phyloP scores from a whole-genome alignment of 2,888 invertebrate species.

The Luffia ferchaultella region DNA sequence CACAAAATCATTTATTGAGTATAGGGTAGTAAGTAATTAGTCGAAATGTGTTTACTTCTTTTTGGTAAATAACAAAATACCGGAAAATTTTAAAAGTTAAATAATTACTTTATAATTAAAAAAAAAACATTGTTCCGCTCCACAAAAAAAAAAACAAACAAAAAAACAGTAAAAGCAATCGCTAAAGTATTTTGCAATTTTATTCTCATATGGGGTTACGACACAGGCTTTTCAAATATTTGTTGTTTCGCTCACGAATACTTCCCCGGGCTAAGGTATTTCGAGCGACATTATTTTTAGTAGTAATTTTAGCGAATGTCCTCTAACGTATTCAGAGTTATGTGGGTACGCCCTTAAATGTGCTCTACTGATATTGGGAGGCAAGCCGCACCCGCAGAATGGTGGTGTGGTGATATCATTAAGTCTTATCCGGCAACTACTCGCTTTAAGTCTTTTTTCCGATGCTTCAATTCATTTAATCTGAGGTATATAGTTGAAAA shows the following conservation, averaged over 20 bases:
- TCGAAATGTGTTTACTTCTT: too few species aligned
- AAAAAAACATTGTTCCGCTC: too few species aligned
- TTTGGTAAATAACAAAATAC: too few species aligned
- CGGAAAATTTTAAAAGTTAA: too few species aligned
- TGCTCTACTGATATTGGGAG: conserved; percentile 56
- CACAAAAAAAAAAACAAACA: too few species aligned
- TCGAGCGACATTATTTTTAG: conserved; percentile 63
- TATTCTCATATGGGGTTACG: too few species aligned
- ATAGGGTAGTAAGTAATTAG: too few species aligned
- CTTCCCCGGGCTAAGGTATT: not conserved
- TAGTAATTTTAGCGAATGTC: conserved; percentile 64
- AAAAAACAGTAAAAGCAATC: conserved; percentile 55
- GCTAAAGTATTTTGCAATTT: conserved; percentile 57
- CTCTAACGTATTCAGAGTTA: conserved; percentile 64
- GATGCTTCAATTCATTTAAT: not conserved
- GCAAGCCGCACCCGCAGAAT: conserved; percentile 56
- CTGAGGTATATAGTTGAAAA: conserved; percentile 1
- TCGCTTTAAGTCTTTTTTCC: conserved; percentile 27
- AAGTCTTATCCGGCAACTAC: conserved; percentile 61
- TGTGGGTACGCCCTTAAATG: conserved; percentile 60
- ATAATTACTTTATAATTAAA: too few species aligned
- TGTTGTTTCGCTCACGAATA: not conserved
- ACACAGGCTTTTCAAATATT: too few species aligned
- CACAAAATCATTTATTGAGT: conserved; percentile 61
- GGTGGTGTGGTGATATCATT: conserved; percentile 55